Evolutionary conservation across 2,888 invertebrate species (phyloP).

Genomic region (Caenorhabditis sinica): DNA sequence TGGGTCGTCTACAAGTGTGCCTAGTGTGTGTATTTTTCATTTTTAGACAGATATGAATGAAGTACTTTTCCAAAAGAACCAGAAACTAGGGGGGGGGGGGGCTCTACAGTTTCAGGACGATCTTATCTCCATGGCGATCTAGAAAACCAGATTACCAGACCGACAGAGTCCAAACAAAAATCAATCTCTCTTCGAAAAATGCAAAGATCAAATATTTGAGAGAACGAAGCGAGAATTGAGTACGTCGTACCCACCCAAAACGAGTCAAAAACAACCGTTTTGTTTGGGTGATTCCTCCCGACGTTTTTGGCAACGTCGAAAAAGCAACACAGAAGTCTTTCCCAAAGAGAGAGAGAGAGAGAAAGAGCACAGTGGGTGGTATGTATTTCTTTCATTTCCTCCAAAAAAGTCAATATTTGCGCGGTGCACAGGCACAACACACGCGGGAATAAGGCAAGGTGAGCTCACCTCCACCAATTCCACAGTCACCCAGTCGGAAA

Average conservation of each 20-base stretch:
- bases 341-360: constrained; percentile 36
- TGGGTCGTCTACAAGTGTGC: too few relatives aligned
- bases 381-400: constrained; percentile 56
- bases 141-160: neutral
- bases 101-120: too few relatives aligned
- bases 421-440: constrained; percentile 31
- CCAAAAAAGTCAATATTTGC: constrained; percentile 64
- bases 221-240: neutral
- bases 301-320: neutral
- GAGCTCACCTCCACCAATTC: constrained; percentile 4
- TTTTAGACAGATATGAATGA: too few relatives aligned
- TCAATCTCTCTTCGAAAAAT: constrained; percentile 16
- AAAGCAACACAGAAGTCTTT: constrained; percentile 33
- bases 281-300: too few relatives aligned
- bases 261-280: constrained; percentile 32
- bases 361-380: constrained; percentile 35
- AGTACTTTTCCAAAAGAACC: too few relatives aligned
- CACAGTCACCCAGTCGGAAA: constrained; percentile 13
- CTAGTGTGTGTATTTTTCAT: too few relatives aligned
- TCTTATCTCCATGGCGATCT: neutral
- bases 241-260: constrained; percentile 14
- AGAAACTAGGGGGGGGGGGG: neutral
- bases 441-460: constrained; percentile 11
- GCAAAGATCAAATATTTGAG: constrained; percentile 35
- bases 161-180: constrained; percentile 22